phyloP scores from a whole-genome alignment of 2,888 invertebrate species.

The Acleris literana region DNA sequence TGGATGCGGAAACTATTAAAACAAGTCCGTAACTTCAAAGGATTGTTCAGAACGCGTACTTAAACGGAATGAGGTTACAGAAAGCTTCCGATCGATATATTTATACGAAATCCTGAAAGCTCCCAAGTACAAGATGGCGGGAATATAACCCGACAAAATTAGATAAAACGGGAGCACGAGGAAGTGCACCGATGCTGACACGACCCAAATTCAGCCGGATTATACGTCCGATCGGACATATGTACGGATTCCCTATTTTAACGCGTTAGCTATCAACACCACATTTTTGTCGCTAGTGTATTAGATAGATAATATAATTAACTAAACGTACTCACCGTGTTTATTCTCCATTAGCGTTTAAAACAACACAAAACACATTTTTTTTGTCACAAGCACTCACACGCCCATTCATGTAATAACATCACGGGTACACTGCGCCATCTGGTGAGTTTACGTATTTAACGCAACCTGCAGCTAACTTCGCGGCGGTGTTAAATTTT shows the following conservation, averaged over 20 bases:
- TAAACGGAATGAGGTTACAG: constrained; percentile 67
- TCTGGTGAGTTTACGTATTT: constrained; percentile 61
- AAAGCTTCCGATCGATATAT: constrained; percentile 78
- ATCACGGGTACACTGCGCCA: constrained; percentile 81
- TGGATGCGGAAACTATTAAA: constrained; percentile 38
- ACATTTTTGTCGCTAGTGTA: constrained; percentile 49
- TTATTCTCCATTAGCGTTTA: constrained; percentile 66
- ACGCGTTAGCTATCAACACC: constrained; percentile 63
- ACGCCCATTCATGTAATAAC: constrained; percentile 82
- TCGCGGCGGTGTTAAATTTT: constrained; percentile 64
- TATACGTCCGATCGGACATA: constrained; percentile 76
- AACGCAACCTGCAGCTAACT: constrained; percentile 60
- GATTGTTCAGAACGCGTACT: constrained; percentile 51
- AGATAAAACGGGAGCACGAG: constrained; percentile 53
- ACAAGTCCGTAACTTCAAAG: constrained; percentile 42
- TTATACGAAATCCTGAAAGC: constrained; percentile 78
- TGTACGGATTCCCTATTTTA: constrained; percentile 74
- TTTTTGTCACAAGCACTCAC: constrained; percentile 81
- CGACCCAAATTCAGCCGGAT: constrained; percentile 71
- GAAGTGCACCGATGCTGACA: constrained; percentile 56
- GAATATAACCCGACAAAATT: constrained; percentile 66
- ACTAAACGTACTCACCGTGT: constrained; percentile 70
- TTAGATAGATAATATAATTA: constrained; percentile 46
- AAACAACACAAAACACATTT: constrained; percentile 79
- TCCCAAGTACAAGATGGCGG: constrained; percentile 78